Evolutionary conservation across 92 coral and sea anemone genomes (phyloP), one percentile per base, ranked within the genome.

Genomic region (Actinernus sp.): DNA sequence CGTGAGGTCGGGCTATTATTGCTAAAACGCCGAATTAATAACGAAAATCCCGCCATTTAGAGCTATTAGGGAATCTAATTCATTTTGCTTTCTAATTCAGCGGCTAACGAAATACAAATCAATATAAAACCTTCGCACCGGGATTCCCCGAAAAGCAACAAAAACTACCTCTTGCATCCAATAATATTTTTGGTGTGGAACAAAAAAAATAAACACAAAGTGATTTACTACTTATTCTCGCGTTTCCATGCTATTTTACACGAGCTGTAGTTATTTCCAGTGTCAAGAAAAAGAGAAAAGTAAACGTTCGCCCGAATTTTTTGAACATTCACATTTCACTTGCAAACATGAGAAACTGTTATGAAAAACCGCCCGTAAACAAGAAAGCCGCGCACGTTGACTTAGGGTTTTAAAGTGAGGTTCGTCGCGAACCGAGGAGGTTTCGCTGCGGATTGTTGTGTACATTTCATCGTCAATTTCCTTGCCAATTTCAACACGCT

Each of bases 401-500:
- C 6, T 6, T 34, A n/a, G n/a, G 14, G 41, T 14, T 34, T 14
- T 14, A 34, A 34, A 34, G 41, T 34, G 41, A 6, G 41, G 8
- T 6, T 59, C 33, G 36, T 5, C 5, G 41, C 29, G 37, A 49
- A 37, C 46, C 21, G 31, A 58, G 26, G 17, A 29, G 19, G 68
- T 57, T 70, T 46, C 33, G 1, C 18, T 41, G 31, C 31, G 55
- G 55, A 17, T 19, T 18, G 52, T 22, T 44, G 65, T 54, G 88
- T 56, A 71, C 45, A 62, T 66, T 68, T 77, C 63, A 65, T 24
- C 30, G 71, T n/a, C 26, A 49, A 58, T 33, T 56, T 56, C 23
- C 21, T 31, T 26, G 0, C 58, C 17, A 12, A 31, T 65, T 48
- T 65, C 34, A 65, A 65, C 55, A 51, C 30, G 20, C 23, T 37